Base-by-base conservation (phyloP, 2,888 invertebrate genomes). In the Iphiclides podalirius region DNA sequence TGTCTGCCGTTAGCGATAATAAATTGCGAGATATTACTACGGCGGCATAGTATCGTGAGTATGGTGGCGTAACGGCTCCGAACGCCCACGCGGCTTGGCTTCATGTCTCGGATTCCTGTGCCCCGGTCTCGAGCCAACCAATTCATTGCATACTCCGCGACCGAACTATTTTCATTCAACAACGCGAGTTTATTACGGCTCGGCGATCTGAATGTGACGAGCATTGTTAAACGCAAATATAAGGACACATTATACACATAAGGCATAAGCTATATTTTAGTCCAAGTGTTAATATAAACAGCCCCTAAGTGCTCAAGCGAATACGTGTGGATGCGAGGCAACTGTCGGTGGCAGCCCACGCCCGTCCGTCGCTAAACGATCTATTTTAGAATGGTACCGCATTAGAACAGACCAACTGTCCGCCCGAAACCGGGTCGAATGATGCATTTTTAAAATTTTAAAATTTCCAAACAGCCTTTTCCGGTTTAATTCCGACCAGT, bases 381-480 rank as follows among this genome's bases (percentile, higher is more conserved):
- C 61, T 73, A 77, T 77, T 79, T 77, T 66, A 63, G 62, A 57
- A 37, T 54, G 53, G 55, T 56, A 55, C 54, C 62, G 60, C 64
- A 70, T 66, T 66, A 67, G 64, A 59, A 46, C 47, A 59, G 11
- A 31, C 31, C 31, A 65, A 58, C 61, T 52, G 55, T 49, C 60
- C 61, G 53, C 61, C 46, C 46, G 55, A 70, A 79, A 68, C 63
- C 61, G 55, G 76, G 72, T 70, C 76, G 55, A 52, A 14, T 61
- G 47, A 51, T 59, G 57, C 60, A 63, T 62, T 70, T 75, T 72
- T 64, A 63, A 64, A 67, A 68, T 64, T 54, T 53, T 58, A 60
- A n/a, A n/a, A 47, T 64, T 11, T 11, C 12, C 53, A 54, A 42
- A 17, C 55, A 41, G 14, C 13, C 54, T 54, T 52, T 63, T 55